Conservation (phyloP, 2,888 invertebrate genomes). For the Pyrochroa serraticornis region DNA sequence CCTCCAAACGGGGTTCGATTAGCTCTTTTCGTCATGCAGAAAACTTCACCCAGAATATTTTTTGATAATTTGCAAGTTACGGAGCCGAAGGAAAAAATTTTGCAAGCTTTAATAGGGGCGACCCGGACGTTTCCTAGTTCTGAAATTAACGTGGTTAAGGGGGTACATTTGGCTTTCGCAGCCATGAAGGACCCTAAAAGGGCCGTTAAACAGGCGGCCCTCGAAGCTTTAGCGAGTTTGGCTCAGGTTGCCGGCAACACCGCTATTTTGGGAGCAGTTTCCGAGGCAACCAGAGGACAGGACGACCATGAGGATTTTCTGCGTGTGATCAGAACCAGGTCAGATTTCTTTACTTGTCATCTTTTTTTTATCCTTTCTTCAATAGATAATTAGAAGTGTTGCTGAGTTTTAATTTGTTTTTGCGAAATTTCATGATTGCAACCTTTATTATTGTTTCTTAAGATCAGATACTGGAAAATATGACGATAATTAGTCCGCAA, state of each 20-base stretch:
- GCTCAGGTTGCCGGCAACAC: constrained; percentile 72
- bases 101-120: constrained; percentile 78
- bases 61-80: constrained; percentile 20
- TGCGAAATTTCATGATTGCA: no score
- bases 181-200: constrained; percentile 66
- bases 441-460: no score
- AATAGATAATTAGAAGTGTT: no score
- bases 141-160: constrained; percentile 66
- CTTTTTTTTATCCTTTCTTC: no score
- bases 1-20: constrained; percentile 61
- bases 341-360: no score
- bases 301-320: constrained; percentile 67
- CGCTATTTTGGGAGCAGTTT: constrained; percentile 65
- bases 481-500: not conserved
- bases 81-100: constrained; percentile 67
- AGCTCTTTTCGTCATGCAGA: constrained; percentile 60
- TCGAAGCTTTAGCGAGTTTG: constrained; percentile 80
- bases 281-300: constrained; percentile 37
- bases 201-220: constrained; percentile 76
- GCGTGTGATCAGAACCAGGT: constrained; percentile 74
- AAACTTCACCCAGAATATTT: constrained; percentile 57
- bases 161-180: constrained; percentile 50
- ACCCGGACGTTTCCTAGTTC: constrained; percentile 79
- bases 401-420: no score
- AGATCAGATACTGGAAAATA: no score